Percentiles rank a stretch among this genome's conserved stretches.
Evolutionary conservation across 2,113 vertebrate species (phyloP).

Genomic region (Bostrychus sinensis): DNA sequence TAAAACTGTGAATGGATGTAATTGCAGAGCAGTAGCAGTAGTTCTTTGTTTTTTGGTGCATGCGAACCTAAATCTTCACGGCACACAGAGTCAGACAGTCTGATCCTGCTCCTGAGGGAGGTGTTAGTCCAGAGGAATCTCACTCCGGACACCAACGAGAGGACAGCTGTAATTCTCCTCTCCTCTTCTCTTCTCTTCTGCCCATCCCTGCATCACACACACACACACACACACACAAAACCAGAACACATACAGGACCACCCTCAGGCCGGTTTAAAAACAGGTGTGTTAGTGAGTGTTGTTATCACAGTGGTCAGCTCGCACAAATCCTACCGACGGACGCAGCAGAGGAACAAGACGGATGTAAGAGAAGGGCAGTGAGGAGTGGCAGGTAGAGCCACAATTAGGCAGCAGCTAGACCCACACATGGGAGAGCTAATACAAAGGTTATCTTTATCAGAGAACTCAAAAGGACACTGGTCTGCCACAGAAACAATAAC

Average conservation of each 20-base stretch:
- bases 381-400: constrained; percentile 3
- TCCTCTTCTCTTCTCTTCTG: constrained; percentile 13
- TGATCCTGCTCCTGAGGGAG: constrained; percentile 67
- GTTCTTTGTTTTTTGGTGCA: neutral
- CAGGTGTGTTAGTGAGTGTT: constrained; percentile 30
- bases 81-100: constrained; percentile 48
- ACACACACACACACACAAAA: constrained; percentile 28
- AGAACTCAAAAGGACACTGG: neutral
- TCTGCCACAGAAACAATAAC: constrained; percentile 16
- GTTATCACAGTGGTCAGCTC: constrained; percentile 27
- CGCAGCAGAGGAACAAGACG: neutral
- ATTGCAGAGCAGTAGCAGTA: neutral
- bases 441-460: no score
- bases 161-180: constrained; percentile 55
- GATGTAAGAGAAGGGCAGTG: constrained; percentile 5
- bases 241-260: constrained; percentile 11
- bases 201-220: no score
- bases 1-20: no score
- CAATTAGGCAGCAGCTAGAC: constrained; percentile 3
- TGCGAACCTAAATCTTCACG: neutral
- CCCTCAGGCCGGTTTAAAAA: constrained; percentile 19
- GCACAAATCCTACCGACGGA: constrained; percentile 33
- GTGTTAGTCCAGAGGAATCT: constrained; percentile 66
- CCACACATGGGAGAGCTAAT: no score
- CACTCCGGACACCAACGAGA: constrained; percentile 60